phyloP scores from a whole-genome alignment of 2,113 vertebrate genomes.

The Sarotherodon lohbergeri region DNA sequence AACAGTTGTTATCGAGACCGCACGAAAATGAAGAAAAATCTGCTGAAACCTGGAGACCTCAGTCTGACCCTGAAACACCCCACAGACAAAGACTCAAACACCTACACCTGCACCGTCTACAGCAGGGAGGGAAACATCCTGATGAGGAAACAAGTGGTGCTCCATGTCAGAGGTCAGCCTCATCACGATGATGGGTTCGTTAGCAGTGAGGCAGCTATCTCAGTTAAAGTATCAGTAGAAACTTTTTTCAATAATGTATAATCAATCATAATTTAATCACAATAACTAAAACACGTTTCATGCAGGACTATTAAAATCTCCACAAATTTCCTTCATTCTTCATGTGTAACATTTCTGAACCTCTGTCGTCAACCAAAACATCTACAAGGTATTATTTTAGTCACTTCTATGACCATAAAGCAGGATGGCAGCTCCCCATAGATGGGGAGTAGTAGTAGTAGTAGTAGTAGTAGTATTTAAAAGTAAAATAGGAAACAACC shows the following conservation, averaged over 20 bases:
- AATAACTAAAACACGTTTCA: no score
- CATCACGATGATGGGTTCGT: rapidly evolving
- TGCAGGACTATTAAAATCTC: rapidly evolving
- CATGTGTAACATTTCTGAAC: no score
- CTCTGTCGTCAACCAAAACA: no score
- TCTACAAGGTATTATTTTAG: no score
- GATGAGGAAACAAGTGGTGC: background rate
- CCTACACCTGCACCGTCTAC: background rate
- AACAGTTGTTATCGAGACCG: background rate
- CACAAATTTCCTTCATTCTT: no score
- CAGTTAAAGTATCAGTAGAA: background rate
- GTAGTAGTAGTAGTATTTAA: background rate
- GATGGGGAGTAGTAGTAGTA: background rate
- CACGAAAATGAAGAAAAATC: background rate
- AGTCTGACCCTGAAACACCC: background rate
- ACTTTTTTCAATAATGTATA: no score
- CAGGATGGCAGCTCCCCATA: background rate
- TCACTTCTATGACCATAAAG: no score
- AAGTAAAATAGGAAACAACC: background rate
- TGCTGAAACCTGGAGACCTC: background rate
- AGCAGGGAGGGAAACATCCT: background rate
- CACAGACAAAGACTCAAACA: background rate
- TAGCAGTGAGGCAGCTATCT: background rate
- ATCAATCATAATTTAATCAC: no score
- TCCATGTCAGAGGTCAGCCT: background rate